Percentiles rank a stretch among this genome's conserved stretches.
These are phyloP conservation scores for Tyrophagus putrescentiae DNA, from an alignment of 1,140 invertebrate genomes.

Conservation along the genomic window DNA sequence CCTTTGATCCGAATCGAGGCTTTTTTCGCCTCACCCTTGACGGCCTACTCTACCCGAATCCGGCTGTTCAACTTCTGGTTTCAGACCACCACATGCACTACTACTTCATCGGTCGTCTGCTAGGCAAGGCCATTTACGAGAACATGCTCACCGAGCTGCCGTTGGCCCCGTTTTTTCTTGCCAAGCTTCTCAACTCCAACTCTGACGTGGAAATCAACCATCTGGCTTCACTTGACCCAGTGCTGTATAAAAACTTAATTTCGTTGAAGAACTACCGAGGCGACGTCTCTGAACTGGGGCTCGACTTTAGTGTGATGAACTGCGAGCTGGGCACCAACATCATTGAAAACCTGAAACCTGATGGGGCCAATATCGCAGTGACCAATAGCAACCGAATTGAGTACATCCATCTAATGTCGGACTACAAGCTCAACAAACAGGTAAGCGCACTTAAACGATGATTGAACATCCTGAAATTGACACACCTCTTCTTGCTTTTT, in stretches of 20 bases:
- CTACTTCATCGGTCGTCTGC: constrained; percentile 82
- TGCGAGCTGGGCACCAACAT: constrained; percentile 78
- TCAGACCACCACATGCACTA: constrained; percentile 79
- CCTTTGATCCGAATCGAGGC: constrained; percentile 90
- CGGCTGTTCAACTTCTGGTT: constrained; percentile 63
- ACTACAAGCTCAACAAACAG: constrained; percentile 87
- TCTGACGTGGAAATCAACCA: constrained; percentile 72
- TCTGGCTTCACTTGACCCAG: constrained; percentile 41
- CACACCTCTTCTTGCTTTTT: not conserved
- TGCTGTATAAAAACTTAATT: constrained; percentile 53
- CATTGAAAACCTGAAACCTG: constrained; percentile 66
- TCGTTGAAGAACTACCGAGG: constrained; percentile 52
- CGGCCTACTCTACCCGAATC: constrained; percentile 88
- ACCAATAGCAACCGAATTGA: constrained; percentile 82
- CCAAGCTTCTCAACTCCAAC: constrained; percentile 64
- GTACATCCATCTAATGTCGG: constrained; percentile 88
- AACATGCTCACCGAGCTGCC: constrained; percentile 85
- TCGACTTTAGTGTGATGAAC: constrained; percentile 85
- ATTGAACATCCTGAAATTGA: not conserved
- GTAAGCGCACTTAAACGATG: constrained; percentile 27
- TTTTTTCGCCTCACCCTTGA: constrained; percentile 82
- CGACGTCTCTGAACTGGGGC: constrained; percentile 40
- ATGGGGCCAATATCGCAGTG: constrained; percentile 72
- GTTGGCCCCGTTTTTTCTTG: constrained; percentile 78
- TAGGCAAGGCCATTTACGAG: constrained; percentile 91